phyloP scores from a whole-genome alignment of 1,140 invertebrate species.

The Physella acuta region DNA sequence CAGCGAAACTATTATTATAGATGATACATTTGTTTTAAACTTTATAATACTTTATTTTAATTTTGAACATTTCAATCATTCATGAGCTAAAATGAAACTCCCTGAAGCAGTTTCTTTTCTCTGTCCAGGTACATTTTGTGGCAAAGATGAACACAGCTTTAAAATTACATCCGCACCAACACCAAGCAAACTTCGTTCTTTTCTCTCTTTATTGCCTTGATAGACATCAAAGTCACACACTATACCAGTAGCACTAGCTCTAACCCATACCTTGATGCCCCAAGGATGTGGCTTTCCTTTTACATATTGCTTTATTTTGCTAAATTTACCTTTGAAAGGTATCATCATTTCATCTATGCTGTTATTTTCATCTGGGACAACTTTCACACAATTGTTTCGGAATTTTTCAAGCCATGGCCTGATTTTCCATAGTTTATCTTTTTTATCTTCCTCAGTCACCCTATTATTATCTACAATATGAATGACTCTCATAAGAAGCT shows the following conservation, averaged over 20 bases:
- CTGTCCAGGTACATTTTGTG: not conserved
- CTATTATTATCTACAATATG: conserved; percentile 28
- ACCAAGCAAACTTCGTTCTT: conserved; percentile 9
- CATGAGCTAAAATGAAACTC: no score
- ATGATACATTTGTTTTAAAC: no score
- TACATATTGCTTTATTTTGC: conserved; percentile 26
- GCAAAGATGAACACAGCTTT: no score
- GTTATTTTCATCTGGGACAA: conserved; percentile 25
- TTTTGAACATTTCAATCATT: no score
- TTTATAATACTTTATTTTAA: no score
- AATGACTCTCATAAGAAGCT: conserved; percentile 9
- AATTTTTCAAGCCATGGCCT: conserved; percentile 24
- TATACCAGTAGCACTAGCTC: conserved; percentile 17
- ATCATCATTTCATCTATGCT: conserved; percentile 37
- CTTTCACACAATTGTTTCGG: not conserved
- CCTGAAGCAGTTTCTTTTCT: not conserved
- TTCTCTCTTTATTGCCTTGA: conserved; percentile 24
- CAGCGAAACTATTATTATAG: no score
- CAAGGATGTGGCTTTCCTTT: no score
- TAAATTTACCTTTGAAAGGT: conserved; percentile 56
- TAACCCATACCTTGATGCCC: conserved; percentile 32
- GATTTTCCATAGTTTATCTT: conserved; percentile 26
- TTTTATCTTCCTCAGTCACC: conserved; percentile 13
- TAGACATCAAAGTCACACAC: conserved; percentile 34
- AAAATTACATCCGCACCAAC: conserved; percentile 26